Conservation (phyloP, 1,140 invertebrate species). For the Drosophila rhopaloa region DNA sequence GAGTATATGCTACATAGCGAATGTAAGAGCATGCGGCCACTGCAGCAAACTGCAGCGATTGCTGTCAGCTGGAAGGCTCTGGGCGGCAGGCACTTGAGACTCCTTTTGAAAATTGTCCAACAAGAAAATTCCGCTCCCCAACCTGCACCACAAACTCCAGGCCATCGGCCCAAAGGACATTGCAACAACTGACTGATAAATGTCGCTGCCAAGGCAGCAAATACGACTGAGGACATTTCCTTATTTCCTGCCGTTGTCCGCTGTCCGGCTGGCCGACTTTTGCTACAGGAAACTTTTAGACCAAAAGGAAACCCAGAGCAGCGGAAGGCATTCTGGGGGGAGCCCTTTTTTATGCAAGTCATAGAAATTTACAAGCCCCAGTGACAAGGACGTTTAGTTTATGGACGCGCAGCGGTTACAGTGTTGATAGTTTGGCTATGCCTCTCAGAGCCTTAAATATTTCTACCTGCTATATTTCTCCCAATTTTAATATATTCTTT, state of each 20-base stretch:
- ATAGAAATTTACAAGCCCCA: slow-evolving; percentile 81
- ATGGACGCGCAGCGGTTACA: slow-evolving; percentile 35
- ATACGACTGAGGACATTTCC: slow-evolving; percentile 78
- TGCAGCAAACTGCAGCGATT: slow-evolving; percentile 57
- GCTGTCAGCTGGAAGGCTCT: slow-evolving; percentile 55
- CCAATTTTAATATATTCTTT: not conserved
- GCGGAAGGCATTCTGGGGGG: slow-evolving; percentile 69
- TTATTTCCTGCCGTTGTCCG: slow-evolving; percentile 68
- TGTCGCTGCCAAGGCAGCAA: slow-evolving; percentile 77
- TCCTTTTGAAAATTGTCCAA: slow-evolving; percentile 75
- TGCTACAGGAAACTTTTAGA: slow-evolving; percentile 75
- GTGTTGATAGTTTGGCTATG: slow-evolving; percentile 20
- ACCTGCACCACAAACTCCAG: slow-evolving; percentile 22
- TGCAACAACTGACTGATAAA: slow-evolving; percentile 79
- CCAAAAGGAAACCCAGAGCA: slow-evolving; percentile 75
- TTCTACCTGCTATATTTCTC: not conserved
- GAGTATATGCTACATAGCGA: slow-evolving; percentile 4
- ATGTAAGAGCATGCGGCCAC: slow-evolving; percentile 49
- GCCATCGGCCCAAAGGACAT: slow-evolving; percentile 53
- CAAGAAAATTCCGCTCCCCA: slow-evolving; percentile 41
- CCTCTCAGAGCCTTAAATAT: not conserved
- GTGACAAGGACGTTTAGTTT: slow-evolving; percentile 78
- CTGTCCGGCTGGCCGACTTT: slow-evolving; percentile 42
- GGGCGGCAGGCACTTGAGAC: slow-evolving; percentile 69
- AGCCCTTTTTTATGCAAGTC: slow-evolving; percentile 78